A percentile compares a stretch with the other conserved stretches of the same genome.
phyloP scores from a whole-genome alignment of 2,797 vertebrate species.

The Parambassis ranga region DNA sequence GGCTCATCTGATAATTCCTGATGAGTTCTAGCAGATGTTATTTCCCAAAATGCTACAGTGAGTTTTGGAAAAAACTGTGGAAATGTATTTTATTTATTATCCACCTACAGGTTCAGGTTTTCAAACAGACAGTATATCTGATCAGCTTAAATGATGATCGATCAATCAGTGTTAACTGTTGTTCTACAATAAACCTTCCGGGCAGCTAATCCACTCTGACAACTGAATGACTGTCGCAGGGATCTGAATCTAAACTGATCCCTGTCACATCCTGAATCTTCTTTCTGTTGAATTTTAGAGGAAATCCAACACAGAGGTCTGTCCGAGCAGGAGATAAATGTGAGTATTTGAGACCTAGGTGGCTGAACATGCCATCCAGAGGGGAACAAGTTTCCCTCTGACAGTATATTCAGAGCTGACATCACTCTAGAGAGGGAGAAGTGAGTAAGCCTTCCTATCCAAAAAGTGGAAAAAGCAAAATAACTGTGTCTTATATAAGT shows the following conservation, averaged over 20 bases:
- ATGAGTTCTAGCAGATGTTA: no score
- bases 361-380: slow-evolving; percentile 8
- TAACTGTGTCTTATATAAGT: slow-evolving; percentile 28
- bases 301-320: slow-evolving; percentile 30
- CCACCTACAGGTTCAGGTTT: no score
- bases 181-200: background rate
- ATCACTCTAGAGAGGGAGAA: slow-evolving; percentile 53
- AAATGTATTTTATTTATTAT: no score
- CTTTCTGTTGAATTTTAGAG: slow-evolving; percentile 9
- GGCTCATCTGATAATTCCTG: no score
- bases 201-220: background rate
- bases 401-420: slow-evolving; percentile 46
- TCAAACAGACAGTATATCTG: background rate
- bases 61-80: background rate
- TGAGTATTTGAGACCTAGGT: slow-evolving; percentile 37
- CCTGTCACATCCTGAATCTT: slow-evolving; percentile 23
- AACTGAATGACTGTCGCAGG: background rate
- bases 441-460: slow-evolving; percentile 59
- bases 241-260: background rate
- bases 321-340: slow-evolving; percentile 30
- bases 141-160: background rate
- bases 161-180: background rate
- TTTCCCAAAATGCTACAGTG: background rate
- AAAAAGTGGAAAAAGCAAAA: slow-evolving; percentile 49
- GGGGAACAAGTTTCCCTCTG: slow-evolving; percentile 27